Evolutionary conservation across 2,888 invertebrate species (phyloP).

Genomic region (Acanthococcus lagerstroemiae): DNA sequence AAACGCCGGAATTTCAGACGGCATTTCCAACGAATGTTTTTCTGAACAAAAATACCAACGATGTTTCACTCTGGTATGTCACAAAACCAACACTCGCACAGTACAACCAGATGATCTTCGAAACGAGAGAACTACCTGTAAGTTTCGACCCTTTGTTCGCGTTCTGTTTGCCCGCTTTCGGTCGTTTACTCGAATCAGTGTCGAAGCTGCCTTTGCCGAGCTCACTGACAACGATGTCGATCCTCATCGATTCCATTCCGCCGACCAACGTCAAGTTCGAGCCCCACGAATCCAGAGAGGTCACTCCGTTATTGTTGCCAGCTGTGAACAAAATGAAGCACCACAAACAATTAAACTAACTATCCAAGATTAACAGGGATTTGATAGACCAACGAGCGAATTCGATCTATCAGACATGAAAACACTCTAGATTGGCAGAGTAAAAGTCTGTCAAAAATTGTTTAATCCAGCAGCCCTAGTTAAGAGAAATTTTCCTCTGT

Average conservation of each 20-base stretch:
- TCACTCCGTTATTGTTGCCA: conserved; percentile 43
- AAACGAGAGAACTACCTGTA: conserved; percentile 6
- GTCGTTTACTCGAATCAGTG: conserved; percentile 45
- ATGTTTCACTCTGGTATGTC: too few species aligned
- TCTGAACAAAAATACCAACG: conserved; percentile 26
- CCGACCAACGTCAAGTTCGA: conserved; percentile 75
- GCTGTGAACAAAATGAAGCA: not conserved
- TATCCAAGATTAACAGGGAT: not conserved
- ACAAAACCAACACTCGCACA: too few species aligned
- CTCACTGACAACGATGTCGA: conserved; percentile 91
- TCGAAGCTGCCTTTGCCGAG: conserved; percentile 52
- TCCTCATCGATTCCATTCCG: conserved; percentile 75
- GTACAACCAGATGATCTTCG: too few species aligned
- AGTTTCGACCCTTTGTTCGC: conserved; percentile 25
- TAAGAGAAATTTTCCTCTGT: too few species aligned
- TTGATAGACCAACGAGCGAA: not conserved
- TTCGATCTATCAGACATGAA: not conserved
- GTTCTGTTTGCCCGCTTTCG: conserved; percentile 41
- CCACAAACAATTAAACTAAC: not conserved
- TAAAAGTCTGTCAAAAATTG: too few species aligned
- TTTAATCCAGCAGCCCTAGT: too few species aligned
- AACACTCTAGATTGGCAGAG: too few species aligned
- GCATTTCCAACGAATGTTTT: conserved; percentile 49
- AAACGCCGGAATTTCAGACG: conserved; percentile 75
- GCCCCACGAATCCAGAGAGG: conserved; percentile 75